A percentile compares a stretch with the other conserved stretches of the same genome.
These are phyloP conservation scores for Heliothis peltigera DNA, from an alignment of 2,888 invertebrate species.

Conservation along the genomic window DNA sequence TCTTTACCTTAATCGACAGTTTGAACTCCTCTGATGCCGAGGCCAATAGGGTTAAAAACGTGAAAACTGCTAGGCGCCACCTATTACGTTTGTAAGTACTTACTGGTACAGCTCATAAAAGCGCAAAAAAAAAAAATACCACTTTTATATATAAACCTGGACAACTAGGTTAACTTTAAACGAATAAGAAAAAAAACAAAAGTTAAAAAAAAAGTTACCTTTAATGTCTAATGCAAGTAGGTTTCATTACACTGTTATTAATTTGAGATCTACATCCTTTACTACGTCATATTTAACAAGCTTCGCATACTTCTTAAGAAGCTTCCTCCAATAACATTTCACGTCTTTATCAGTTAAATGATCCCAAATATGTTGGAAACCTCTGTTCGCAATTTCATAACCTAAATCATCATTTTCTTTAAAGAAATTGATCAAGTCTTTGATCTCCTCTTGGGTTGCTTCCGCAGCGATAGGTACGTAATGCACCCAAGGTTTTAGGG, in stretches of 20 bases:
- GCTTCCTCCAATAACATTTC: conserved; percentile 95
- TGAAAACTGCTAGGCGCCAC: no score
- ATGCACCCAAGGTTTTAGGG: conserved; percentile 98
- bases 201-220: conserved; percentile 6
- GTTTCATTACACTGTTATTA: conserved; percentile 31
- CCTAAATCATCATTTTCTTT: conserved; percentile 93
- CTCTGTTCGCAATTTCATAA: conserved; percentile 94
- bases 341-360: conserved; percentile 95
- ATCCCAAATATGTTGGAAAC: conserved; percentile 95
- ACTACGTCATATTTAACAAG: conserved; percentile 92
- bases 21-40: no score
- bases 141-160: no score
- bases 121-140: no score
- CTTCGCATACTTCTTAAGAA: conserved; percentile 93
- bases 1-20: no score
- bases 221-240: conserved; percentile 2
- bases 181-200: conserved; percentile 5
- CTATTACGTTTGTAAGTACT: no score
- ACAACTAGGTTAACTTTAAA: no score
- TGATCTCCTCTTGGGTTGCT: conserved; percentile 92
- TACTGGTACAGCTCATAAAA: no score
- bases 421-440: conserved; percentile 93
- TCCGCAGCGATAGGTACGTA: conserved; percentile 95
- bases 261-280: conserved; percentile 88
- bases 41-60: no score